Percentiles rank a stretch among this genome's conserved stretches.
These are phyloP conservation scores for Myotis planiceps DNA, from an alignment of 2,797 vertebrate genomes.

Conservation along the genomic window DNA sequence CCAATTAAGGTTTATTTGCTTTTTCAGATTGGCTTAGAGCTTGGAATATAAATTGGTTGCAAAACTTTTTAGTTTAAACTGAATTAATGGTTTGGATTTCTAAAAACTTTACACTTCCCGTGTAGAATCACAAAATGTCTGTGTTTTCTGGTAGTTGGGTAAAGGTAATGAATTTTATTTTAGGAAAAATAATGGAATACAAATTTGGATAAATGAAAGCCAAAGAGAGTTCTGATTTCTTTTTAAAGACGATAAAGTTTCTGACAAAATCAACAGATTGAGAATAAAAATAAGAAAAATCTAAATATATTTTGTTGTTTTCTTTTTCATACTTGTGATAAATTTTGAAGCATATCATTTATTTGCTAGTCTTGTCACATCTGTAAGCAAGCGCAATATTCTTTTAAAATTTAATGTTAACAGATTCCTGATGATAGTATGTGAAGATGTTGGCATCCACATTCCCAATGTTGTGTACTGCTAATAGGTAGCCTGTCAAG, in stretches of 20 bases:
- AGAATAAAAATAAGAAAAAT: slow-evolving; percentile 40
- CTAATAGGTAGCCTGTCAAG: not conserved
- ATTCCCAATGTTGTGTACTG: not conserved
- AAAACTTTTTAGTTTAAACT: slow-evolving; percentile 56
- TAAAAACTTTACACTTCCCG: not conserved
- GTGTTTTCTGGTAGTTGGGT: slow-evolving; percentile 24
- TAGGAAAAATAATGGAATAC: not conserved
- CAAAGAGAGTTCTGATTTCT: not conserved
- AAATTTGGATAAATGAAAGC: slow-evolving; percentile 62
- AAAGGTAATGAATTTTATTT: slow-evolving; percentile 63
- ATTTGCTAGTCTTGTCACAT: not conserved
- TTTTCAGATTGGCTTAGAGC: not conserved
- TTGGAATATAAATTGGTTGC: slow-evolving; percentile 11
- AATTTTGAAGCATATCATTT: not conserved
- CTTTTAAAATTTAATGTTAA: slow-evolving; percentile 12
- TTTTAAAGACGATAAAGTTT: slow-evolving; percentile 38
- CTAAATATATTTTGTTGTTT: not conserved
- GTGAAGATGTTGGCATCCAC: not conserved
- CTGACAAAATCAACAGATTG: not conserved
- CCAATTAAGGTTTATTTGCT: not conserved
- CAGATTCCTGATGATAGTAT: not conserved
- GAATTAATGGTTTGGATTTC: not conserved
- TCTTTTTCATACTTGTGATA: not conserved
- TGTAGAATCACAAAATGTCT: slow-evolving; percentile 13
- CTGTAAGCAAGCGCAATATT: not conserved